phyloP scores from a whole-genome alignment of 2,113 vertebrate species.

The Morone chrysops region DNA sequence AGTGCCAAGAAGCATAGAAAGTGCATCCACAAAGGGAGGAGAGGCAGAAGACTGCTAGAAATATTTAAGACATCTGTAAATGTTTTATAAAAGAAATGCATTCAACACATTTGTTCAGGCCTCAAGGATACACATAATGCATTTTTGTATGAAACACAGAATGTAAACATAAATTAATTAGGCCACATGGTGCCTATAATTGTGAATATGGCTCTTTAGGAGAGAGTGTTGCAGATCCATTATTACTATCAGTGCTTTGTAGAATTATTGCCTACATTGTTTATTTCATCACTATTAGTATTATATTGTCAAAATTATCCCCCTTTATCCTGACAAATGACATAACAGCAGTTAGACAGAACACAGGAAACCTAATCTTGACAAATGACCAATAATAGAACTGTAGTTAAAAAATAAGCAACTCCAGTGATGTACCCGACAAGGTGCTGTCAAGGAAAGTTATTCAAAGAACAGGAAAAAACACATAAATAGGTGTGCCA shows the following conservation, averaged over 20 bases:
- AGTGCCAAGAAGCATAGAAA: no score
- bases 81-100: no score
- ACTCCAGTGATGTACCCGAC: neutral
- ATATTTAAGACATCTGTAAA: no score
- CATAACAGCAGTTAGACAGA: neutral
- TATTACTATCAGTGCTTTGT: neutral
- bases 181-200: no score
- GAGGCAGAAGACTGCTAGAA: no score
- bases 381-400: conserved; percentile 6
- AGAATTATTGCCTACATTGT: neutral
- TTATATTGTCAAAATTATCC: neutral
- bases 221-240: neutral
- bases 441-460: neutral
- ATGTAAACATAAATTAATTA: no score
- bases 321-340: neutral
- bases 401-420: neutral
- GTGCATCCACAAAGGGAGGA: no score
- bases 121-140: no score
- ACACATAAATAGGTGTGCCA: neutral
- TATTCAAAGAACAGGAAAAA: neutral
- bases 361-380: neutral
- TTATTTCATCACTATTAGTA: neutral
- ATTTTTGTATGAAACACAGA: no score
- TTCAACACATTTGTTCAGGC: no score
- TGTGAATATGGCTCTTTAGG: neutral